These are phyloP conservation scores for Mantis religiosa DNA, from an alignment of 2,888 invertebrate species.

Conservation along the genomic window DNA sequence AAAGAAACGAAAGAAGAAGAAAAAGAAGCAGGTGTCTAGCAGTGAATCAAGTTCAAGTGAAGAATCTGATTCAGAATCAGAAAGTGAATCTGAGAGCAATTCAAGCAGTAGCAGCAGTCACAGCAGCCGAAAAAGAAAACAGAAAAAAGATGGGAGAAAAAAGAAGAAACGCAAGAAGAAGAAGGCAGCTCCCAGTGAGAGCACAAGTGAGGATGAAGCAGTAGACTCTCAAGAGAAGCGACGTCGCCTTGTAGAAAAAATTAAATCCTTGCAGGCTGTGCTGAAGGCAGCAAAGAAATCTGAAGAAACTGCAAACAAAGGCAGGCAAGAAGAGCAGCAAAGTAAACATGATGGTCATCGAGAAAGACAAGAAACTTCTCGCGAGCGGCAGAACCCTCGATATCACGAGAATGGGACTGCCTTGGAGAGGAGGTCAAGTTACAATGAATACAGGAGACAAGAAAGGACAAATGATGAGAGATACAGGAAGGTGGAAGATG, in stretches of 20 bases:
- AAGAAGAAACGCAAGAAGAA: conserved; percentile 12
- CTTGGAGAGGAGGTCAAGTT: neutral
- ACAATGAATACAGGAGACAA: neutral
- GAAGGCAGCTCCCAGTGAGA: neutral
- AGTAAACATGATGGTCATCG: neutral
- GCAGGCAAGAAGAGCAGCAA: neutral
- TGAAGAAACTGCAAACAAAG: neutral
- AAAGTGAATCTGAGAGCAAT: neutral
- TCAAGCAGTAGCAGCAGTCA: neutral
- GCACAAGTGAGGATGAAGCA: neutral
- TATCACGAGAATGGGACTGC: neutral
- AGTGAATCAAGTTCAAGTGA: conserved; percentile 3
- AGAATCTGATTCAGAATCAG: neutral
- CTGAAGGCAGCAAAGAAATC: conserved; percentile 1
- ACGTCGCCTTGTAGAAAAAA: conserved; percentile 12
- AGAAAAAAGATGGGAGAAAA: neutral
- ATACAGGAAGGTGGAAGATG: neutral
- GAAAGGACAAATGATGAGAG: neutral
- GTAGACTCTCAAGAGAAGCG: neutral
- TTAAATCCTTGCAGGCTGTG: conserved; percentile 13
- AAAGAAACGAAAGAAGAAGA: conserved; percentile 29
- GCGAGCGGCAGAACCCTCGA: neutral
- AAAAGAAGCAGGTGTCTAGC: conserved; percentile 20
- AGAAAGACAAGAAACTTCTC: neutral
- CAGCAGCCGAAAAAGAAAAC: neutral